Base-by-base conservation (phyloP, 2,888 invertebrate genomes). In the Muscina levida region DNA sequence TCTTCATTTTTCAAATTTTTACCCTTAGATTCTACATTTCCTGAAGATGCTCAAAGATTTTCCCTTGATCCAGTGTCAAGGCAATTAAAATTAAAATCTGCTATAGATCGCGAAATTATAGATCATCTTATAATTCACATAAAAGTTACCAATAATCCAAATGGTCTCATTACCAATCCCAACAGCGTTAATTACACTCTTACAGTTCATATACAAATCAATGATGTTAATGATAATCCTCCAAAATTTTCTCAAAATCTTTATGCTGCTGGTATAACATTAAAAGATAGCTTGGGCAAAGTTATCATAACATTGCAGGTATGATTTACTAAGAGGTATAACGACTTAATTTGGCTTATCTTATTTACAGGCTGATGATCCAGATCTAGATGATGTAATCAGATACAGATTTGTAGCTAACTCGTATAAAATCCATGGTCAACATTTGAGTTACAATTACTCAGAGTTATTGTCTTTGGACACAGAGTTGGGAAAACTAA, bases 161-260 rank as follows among this genome's bases (percentile, higher is more conserved):
- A 87, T 5, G 86, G 86, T 15, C n/a, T 70, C 1, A 79, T 82
- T 15, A 78, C 56, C 1, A 83, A 83, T 71, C 82, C 79, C 0
- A 84, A 83, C 19, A 82, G 78, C 19, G 59, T 78, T 11, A 84
- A 83, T 39, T 82, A 81, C 8, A 82, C 82, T 8, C 48, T 83
- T 6, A 37, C 53, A 11, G 56, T 84, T 5, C 73, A 65, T 10
- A 57, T 85, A 22, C 67, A 19, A 1, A 79, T 84, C 10, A 87
- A 92, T 39, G 94, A 94, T 87, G 91, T 92, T 0, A 92, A 94
- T 83, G 93, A 93, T 53, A 91, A 92, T 83, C 82, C 84, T 56
- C 94, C 94, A 0, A 85, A 87, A 51, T 94, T 94, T 87, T 86
- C 85, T 4, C 85, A 88, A n/a, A 67, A 65, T 0, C 72, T 91